Evolutionary conservation across 2,797 vertebrate genomes (phyloP), one percentile per base, ranked within the genome.

Genomic region (Crenuchus spilurus): DNA sequence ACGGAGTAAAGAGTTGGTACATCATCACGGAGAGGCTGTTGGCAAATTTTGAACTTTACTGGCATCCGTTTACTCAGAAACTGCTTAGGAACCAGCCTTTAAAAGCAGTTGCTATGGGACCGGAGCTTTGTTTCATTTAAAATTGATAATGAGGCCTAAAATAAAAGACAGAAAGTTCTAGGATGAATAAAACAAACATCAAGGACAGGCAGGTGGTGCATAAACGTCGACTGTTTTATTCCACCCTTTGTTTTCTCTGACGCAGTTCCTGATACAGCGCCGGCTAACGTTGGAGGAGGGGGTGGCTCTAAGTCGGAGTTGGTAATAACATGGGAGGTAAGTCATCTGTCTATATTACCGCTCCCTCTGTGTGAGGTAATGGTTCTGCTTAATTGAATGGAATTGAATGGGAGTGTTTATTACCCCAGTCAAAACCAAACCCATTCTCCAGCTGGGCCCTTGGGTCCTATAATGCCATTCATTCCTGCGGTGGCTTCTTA

Each of bases 291-390:
- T 83, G 94, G 93, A 35, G 97, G 97, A 85, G 97, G 97, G 82
- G 97, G 96, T 31, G 97, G 97, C 62, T 97, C 95, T 88, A 93
- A 95, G 81, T 95, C 95, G 57, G 97, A 99, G 85, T 88, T 99
- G 84, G 96, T 98, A 88, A 97, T 99, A 87, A 97, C 95, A 64
- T 99, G 97, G 97, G 97, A 99, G 90, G 97, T 99, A 95, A 96
- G 94, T 96, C 84, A 85, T 91, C 87, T 86, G 84, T 90, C 82
- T 81, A 75, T 74, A 87, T 85, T 86, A 89, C 83, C 71, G 80
- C 70, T 80, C 76, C 81, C 72, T 70, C 80, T 80, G 52, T 80
- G 71, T 49, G 61, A 84, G 81, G 65, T 82, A 80, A 77, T 81
- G 70, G 77, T 79, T 81, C 75, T 77, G 76, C 76, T 75, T 84